A percentile compares a stretch with the other conserved stretches of the same genome.
Conservation (phyloP, 2,797 vertebrate species). For the Hyperoplus lanceolatus region DNA sequence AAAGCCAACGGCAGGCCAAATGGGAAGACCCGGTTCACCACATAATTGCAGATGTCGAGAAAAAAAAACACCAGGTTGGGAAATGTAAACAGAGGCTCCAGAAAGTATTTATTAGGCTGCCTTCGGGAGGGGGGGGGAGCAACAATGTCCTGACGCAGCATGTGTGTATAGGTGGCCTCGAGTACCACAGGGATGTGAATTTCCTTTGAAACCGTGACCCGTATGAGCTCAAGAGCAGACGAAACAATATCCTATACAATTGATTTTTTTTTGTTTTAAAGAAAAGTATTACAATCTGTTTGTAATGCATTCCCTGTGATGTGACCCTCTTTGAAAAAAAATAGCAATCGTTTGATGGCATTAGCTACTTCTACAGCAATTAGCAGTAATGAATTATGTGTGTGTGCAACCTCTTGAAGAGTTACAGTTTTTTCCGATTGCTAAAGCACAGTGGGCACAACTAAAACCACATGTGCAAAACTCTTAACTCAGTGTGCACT, state of each 20-base stretch:
- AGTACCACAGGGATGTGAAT: conserved; percentile 23
- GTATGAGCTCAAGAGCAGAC: conserved; percentile 22
- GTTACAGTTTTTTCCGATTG: conserved; percentile 4
- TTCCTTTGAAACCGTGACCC: conserved; percentile 19
- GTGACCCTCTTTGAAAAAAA: conserved; percentile 61
- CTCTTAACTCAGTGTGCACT: too few relatives aligned
- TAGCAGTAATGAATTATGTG: conserved; percentile 70
- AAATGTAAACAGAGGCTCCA: conserved; percentile 76
- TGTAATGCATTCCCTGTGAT: conserved; percentile 59
- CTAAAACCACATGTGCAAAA: too few relatives aligned
- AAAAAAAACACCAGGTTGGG: conserved; percentile 79
- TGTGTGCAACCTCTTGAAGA: conserved; percentile 63
- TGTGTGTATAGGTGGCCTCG: conserved; percentile 24
- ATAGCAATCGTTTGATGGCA: conserved; percentile 58
- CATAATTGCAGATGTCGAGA: conserved; percentile 78
- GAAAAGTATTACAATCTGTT: conserved; percentile 51
- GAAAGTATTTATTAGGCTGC: conserved; percentile 70
- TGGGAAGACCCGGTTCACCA: conserved; percentile 70
- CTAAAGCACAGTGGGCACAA: too few relatives aligned
- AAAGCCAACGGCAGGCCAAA: conserved; percentile 63
- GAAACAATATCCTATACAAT: conserved; percentile 53
- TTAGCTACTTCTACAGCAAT: conserved; percentile 74
- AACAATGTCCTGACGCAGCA: conserved; percentile 31
- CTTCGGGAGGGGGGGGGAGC: conserved; percentile 45
- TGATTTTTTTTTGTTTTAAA: too few relatives aligned